Conservation (phyloP, 1,140 invertebrate genomes). For the Elymnias hypermnestra region DNA sequence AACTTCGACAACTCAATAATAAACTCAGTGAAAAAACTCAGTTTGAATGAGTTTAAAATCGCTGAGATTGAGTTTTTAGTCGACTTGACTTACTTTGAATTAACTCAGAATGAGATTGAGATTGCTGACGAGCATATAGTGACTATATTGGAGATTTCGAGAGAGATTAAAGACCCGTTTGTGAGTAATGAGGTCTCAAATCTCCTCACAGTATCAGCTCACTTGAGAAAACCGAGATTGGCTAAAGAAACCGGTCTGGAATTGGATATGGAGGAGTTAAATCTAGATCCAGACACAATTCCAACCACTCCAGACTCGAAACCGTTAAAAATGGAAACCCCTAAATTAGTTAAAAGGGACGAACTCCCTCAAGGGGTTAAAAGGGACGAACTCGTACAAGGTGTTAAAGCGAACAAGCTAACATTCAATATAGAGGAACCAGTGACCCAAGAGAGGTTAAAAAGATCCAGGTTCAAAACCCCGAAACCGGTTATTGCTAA, state of each 20-base stretch:
- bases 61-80: slow-evolving; percentile 41
- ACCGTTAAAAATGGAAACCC: slow-evolving; percentile 19
- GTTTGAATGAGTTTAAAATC: slow-evolving; percentile 22
- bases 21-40: slow-evolving; percentile 13
- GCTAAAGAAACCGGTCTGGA: slow-evolving; percentile 26
- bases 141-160: slow-evolving; percentile 36
- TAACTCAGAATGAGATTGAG: slow-evolving; percentile 28
- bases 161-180: slow-evolving; percentile 30
- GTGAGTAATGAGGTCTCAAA: slow-evolving; percentile 46
- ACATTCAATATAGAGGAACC: too few species aligned
- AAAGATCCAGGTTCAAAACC: slow-evolving; percentile 46
- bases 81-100: slow-evolving; percentile 41
- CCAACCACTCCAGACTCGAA: slow-evolving; percentile 41
- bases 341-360: slow-evolving; percentile 37
- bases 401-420: too few species aligned
- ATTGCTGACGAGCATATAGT: slow-evolving; percentile 39
- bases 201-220: slow-evolving; percentile 37
- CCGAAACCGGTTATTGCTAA: slow-evolving; percentile 37
- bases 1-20: slow-evolving; percentile 29
- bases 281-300: slow-evolving; percentile 23
- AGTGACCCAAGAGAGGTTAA: too few species aligned
- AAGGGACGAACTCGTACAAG: too few species aligned
- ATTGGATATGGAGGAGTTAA: slow-evolving; percentile 40
- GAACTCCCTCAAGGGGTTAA: too few species aligned
- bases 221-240: slow-evolving; percentile 23